Conservation (phyloP, 2,113 vertebrate species). For the Nestor notabilis region DNA sequence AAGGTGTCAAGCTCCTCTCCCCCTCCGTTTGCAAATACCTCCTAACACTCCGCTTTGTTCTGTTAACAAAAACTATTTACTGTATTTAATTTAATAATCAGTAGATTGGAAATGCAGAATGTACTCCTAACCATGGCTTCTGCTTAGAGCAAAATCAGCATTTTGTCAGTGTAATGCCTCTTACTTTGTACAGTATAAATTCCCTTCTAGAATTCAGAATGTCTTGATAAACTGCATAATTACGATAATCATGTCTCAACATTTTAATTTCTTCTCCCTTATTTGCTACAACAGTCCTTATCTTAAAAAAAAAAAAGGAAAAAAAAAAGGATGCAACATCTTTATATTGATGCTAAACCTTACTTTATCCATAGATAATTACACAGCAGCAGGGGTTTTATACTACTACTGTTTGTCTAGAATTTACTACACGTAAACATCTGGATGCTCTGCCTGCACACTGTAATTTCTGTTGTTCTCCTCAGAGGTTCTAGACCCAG, state of each 20-base stretch:
- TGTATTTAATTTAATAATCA: background rate
- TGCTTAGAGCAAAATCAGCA: background rate
- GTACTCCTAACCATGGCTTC: background rate
- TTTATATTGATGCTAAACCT: background rate
- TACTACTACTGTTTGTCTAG: background rate
- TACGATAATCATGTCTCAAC: background rate
- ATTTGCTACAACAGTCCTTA: background rate
- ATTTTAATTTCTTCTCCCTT: background rate
- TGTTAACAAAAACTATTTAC: background rate
- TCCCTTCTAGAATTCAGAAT: background rate
- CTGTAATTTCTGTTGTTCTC: background rate
- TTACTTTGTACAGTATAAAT: background rate
- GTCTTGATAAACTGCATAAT: background rate
- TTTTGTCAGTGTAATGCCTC: background rate
- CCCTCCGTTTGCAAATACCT: background rate
- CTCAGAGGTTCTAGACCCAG: background rate
- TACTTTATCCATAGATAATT: background rate
- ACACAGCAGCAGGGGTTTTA: background rate
- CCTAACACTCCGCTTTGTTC: background rate
- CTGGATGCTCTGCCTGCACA: background rate
- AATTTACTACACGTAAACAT: background rate
- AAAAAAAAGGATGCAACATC: background rate
- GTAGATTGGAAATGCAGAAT: background rate
- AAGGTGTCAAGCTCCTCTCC: fast-evolving
- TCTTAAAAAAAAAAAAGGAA: background rate